Evolutionary conservation across 2,797 vertebrate species (phyloP).

Genomic region (Gephyroberyx darwinii): DNA sequence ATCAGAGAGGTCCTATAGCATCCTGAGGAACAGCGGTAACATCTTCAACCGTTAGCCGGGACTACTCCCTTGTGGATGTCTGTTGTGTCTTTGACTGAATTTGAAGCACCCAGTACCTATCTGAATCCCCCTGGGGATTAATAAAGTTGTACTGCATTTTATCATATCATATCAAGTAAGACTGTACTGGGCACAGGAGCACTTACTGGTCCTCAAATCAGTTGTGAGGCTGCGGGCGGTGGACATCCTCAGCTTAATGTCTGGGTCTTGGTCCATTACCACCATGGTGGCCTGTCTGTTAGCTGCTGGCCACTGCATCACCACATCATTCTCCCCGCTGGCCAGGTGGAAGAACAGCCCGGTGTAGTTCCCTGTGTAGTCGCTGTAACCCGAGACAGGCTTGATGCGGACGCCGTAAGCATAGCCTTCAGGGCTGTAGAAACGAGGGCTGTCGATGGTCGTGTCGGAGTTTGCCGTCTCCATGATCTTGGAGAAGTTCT

Average conservation of each 20-base stretch:
- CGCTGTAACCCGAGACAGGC: slow-evolving; percentile 67
- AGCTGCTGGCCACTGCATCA: slow-evolving; percentile 89
- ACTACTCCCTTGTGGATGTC: no score
- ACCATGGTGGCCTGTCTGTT: slow-evolving; percentile 86
- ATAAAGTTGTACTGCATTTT: no score
- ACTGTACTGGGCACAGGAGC: not conserved
- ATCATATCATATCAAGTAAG: not conserved
- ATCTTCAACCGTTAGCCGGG: no score
- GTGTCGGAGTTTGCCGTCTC: slow-evolving; percentile 20
- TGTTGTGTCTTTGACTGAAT: no score
- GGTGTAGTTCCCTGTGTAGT: slow-evolving; percentile 76
- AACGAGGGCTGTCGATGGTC: slow-evolving; percentile 81
- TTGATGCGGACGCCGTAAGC: slow-evolving; percentile 80
- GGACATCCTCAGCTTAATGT: slow-evolving; percentile 87
- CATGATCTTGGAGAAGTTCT: slow-evolving; percentile 84
- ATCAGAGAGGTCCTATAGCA: no score
- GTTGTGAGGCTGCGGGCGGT: slow-evolving; percentile 87
- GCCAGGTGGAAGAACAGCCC: slow-evolving; percentile 85
- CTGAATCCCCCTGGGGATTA: no score
- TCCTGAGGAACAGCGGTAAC: no score
- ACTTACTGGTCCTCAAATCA: slow-evolving; percentile 58
- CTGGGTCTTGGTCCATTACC: slow-evolving; percentile 90
- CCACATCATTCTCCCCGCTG: slow-evolving; percentile 88
- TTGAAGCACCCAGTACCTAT: no score
- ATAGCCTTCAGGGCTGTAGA: slow-evolving; percentile 91